Evolutionary conservation across 2,888 invertebrate species (phyloP), one percentile per base, ranked within the genome.

Genomic region (Tromatobia lineatoria): DNA sequence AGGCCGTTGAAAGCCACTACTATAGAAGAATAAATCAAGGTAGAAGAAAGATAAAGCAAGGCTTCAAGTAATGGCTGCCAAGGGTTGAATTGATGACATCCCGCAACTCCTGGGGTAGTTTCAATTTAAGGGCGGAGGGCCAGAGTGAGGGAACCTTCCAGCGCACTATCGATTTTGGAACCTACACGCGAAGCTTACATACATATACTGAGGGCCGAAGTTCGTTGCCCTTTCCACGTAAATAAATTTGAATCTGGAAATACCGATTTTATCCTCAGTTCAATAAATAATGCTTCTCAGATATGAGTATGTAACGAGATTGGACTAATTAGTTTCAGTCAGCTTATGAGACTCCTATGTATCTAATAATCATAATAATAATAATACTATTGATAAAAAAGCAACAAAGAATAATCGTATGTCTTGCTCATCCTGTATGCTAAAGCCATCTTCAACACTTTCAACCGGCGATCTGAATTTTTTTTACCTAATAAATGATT

Each of bases 71-170:
- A 88, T 87, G 88, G 87, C 88, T 88, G 86, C 87, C 86, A 83
- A 83, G 87, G 86, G 83, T 86, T 84, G 87, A 88, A 90, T 89
- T 88, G 88, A 89, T 89, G 88, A 90, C 88, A 90, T 80, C 80
- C 80, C 29, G 59, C 59, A 57, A 67, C 57, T 52, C 8, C 38
- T 45, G 78, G 25, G 45, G 45, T 64, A 38, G 74, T 25, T 73
- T 71, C 71, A 61, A 47, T 47, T n/a, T 61, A 66, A 79, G 67
- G 80, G 66, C 67, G 76, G 71, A 83, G 77, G 67, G 69, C 66
- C 73, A 80, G 79, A 83, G 64, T 73, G 82, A 57, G 59, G 66
- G 59, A 80, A 47, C 71, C 76, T 81, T 76, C 64, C 45, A 54
- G 77, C 61, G 25, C 80, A 45, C 67, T 83, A 87, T 86, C 83